phyloP scores from a whole-genome alignment of 2,888 invertebrate species.

The Agrilus mali region DNA sequence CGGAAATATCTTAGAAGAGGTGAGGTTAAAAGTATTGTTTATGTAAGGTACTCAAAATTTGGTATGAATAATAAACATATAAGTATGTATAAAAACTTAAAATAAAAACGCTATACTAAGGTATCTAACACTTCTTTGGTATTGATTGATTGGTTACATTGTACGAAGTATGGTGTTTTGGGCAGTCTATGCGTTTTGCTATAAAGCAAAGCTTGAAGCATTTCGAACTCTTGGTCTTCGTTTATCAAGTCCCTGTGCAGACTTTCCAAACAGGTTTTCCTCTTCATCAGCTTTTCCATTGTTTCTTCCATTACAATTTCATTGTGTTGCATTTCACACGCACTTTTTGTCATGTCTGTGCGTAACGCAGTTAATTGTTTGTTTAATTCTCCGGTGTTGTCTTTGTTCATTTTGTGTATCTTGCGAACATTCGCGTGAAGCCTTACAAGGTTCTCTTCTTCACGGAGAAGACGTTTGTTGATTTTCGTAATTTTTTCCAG shows the following conservation, averaged over 20 bases:
- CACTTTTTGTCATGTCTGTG: constrained; percentile 32
- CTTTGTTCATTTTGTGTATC: constrained; percentile 26
- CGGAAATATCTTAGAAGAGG: not conserved
- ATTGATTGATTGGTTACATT: constrained; percentile 24
- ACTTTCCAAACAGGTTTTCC: constrained; percentile 26
- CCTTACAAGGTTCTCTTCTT: constrained; percentile 59
- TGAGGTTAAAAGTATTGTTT: constrained; percentile 4
- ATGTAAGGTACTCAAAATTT: constrained; percentile 35
- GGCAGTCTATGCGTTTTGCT: constrained; percentile 20
- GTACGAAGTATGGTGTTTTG: constrained; percentile 14
- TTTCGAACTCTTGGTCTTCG: constrained; percentile 32
- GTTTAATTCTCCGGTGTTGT: constrained; percentile 22
- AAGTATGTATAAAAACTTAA: not conserved
- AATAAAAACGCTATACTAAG: constrained; percentile 26
- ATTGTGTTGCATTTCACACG: constrained; percentile 35
- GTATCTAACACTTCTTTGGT: constrained; percentile 37
- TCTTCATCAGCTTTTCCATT: constrained; percentile 25
- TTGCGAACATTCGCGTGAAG: constrained; percentile 43
- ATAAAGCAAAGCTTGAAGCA: constrained; percentile 31
- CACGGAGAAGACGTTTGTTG: constrained; percentile 59
- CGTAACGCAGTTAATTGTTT: constrained; percentile 26
- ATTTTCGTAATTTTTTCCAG: constrained; percentile 60
- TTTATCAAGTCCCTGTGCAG: constrained; percentile 28
- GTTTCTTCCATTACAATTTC: constrained; percentile 33
- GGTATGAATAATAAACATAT: constrained; percentile 27